Evolutionary conservation across 2,797 vertebrate genomes (phyloP).

Genomic region (Morelia viridis): DNA sequence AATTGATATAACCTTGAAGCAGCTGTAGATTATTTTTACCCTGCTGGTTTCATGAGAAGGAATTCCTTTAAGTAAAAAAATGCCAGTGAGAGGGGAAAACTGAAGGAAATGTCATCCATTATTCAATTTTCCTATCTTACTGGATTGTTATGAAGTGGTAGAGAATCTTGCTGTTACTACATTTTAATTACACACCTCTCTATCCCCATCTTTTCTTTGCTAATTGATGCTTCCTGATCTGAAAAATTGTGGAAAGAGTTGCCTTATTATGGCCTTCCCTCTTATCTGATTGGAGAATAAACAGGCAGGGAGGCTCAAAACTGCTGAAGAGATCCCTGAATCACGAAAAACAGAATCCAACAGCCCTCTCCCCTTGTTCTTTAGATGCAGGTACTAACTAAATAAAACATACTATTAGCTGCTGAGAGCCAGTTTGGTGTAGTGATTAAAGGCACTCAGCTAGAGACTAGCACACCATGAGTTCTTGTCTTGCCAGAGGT

Average conservation of each 20-base stretch:
- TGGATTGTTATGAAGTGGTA: background rate
- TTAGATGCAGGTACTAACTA: background rate
- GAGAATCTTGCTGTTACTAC: too few relatives aligned
- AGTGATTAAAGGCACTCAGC: background rate
- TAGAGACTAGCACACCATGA: background rate
- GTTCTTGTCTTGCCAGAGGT: background rate
- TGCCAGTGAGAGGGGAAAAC: background rate
- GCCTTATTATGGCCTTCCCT: background rate
- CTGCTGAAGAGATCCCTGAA: background rate
- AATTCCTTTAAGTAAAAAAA: background rate
- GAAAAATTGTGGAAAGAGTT: background rate
- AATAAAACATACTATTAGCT: background rate
- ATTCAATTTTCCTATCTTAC: background rate
- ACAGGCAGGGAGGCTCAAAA: background rate
- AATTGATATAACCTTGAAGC: background rate
- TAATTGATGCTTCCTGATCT: background rate
- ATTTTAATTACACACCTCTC: background rate
- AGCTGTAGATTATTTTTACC: background rate
- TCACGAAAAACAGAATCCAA: background rate
- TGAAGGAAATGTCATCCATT: background rate
- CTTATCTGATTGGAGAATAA: background rate
- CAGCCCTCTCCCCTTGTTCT: background rate
- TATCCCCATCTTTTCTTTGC: background rate
- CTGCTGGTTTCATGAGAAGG: background rate
- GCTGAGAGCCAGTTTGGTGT: background rate